These are phyloP conservation scores for Epinephelus malabaricus DNA, from an alignment of 2,797 vertebrate species.

Conservation along the genomic window DNA sequence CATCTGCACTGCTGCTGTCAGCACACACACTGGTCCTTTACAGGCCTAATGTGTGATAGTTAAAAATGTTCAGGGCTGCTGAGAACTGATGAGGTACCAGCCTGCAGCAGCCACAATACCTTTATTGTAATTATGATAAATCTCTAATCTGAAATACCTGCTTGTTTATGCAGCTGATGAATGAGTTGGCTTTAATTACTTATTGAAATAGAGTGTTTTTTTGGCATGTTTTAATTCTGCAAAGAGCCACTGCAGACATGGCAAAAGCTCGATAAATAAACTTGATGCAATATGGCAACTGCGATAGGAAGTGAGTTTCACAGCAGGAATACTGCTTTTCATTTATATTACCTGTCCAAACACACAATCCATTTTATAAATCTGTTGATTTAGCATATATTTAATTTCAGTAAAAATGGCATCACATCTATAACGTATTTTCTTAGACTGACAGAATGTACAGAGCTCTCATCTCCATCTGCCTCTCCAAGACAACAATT, in stretches of 20 bases:
- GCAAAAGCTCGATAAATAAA: conserved; percentile 27
- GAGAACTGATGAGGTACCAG: conserved; percentile 35
- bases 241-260: conserved; percentile 21
- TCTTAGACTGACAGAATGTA: conserved; percentile 14
- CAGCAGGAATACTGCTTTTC: conserved; percentile 27
- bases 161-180: conserved; percentile 74
- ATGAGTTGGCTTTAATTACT: conserved; percentile 76
- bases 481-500: conserved; percentile 34
- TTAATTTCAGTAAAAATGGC: conserved; percentile 25
- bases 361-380: conserved; percentile 30
- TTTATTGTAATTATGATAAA: conserved; percentile 76
- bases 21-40: conserved; percentile 9
- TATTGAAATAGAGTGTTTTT: conserved; percentile 65
- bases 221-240: conserved; percentile 41
- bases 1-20: conserved; percentile 5
- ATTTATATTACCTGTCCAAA: conserved; percentile 49
- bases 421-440: conserved; percentile 19
- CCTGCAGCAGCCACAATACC: conserved; percentile 37
- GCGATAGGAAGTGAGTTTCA: neutral
- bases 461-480: conserved; percentile 29
- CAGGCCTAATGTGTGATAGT: conserved; percentile 22
- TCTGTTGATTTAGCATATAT: conserved; percentile 29
- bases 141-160: conserved; percentile 60
- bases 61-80: conserved; percentile 26
- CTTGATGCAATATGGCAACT: conserved; percentile 16